Percentiles rank a stretch among this genome's conserved stretches.
Evolutionary conservation across 2,797 vertebrate genomes (phyloP).

Genomic region (Lacerta bilineata): DNA sequence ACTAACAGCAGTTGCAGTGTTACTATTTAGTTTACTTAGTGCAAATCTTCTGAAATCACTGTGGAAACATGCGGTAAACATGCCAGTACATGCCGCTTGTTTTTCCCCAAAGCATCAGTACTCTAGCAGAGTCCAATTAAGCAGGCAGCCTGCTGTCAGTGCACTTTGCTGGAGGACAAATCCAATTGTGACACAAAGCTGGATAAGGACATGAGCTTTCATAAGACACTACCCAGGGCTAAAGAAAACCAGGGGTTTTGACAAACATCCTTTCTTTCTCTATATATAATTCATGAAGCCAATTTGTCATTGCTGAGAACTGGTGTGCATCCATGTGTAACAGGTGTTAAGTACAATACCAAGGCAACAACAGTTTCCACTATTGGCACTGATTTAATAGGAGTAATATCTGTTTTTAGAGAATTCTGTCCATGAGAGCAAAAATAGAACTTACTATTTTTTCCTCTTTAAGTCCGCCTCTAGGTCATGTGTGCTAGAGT

Average conservation of each 20-base stretch:
- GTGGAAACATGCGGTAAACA: neutral
- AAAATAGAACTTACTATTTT: neutral
- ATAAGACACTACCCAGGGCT: neutral
- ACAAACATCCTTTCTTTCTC: neutral
- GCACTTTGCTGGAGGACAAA: neutral
- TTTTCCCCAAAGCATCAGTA: conserved; percentile 1
- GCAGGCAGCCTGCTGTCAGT: neutral
- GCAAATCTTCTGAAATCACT: conserved; percentile 6
- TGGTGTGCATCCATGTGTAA: neutral
- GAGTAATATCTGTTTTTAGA: neutral
- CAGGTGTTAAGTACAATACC: neutral
- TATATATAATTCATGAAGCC: neutral
- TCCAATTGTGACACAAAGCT: neutral
- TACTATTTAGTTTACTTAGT: conserved; percentile 2
- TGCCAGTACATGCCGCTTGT: neutral
- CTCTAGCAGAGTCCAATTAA: conserved; percentile 2
- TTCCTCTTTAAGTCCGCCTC: neutral
- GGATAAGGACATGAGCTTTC: neutral
- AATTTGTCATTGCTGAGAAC: neutral
- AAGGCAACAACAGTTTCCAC: neutral
- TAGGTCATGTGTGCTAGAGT: neutral
- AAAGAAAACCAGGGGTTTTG: neutral
- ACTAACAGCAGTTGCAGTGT: neutral
- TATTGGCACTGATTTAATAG: too few species aligned
- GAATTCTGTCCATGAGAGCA: neutral